Evolutionary conservation across 2,113 vertebrate genomes (phyloP), one percentile per base, ranked within the genome.

Genomic region (Bujurquina vittata): DNA sequence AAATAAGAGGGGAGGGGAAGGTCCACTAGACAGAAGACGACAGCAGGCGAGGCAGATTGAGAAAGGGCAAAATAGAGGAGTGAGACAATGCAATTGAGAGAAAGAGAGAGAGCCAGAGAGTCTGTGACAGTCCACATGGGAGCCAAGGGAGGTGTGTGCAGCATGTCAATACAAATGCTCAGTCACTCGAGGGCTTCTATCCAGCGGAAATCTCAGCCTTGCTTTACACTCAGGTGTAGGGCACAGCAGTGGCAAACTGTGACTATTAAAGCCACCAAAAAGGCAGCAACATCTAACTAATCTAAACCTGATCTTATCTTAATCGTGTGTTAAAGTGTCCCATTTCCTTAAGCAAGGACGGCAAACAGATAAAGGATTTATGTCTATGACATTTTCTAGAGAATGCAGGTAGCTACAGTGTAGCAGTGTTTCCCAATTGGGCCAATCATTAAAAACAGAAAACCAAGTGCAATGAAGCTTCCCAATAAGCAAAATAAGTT

Each of bases 101-200:
- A 75, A 40, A 62, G 35, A 75, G 58, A 80, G 58, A 57, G 43
- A 77, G 75, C 26, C 65, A 74, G 57, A 81, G 77, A 81, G 80
- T 79, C 55, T 60, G 79, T 29, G 81, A 85, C 52, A 43, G 84
- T 54, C 54, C 87, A 75, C 85, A 59, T 18, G 84, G 83, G 87
- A 88, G 79, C 54, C 40, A 69, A 80, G 58, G 55, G 76, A 83
- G 88, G 87, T 89, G 84, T 91, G 88, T 82, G 88, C 81, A 87
- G 91, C 88, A 91, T 93, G 89, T 86, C 88, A 89, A 91, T 88
- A 88, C 83, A 87, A 86, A 88, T 72, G 52, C 73, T 85, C 88
- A 93, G 89, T 88, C 84, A 90, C 63, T 89, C 83, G 81, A 82
- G 65, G 84, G 84, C 80, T 84, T 84, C 75, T 33, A 82, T 87